Evolutionary conservation across 2,797 vertebrate genomes (phyloP).

Genomic region (Sardinella longiceps): DNA sequence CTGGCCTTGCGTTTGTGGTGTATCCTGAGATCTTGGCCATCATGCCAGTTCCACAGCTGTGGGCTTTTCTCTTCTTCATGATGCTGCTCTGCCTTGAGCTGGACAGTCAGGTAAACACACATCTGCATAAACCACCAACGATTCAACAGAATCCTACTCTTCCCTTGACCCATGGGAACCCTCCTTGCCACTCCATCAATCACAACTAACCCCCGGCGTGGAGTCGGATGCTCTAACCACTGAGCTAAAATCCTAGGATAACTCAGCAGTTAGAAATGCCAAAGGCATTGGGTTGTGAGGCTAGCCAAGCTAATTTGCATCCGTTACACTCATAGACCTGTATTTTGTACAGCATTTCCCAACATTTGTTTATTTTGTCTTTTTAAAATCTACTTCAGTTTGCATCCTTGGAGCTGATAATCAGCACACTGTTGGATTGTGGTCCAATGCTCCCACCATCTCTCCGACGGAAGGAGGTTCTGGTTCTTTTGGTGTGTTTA

Average conservation of each 20-base stretch:
- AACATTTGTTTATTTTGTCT: background rate
- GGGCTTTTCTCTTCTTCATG: conserved; percentile 47
- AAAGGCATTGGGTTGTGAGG: too few species aligned
- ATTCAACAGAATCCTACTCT: too few species aligned
- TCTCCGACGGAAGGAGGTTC: conserved; percentile 11
- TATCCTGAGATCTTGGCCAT: conserved; percentile 46
- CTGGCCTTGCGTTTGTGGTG: conserved; percentile 48
- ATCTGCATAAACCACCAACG: background rate
- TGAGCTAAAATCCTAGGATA: too few species aligned
- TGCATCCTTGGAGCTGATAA: conserved; percentile 44
- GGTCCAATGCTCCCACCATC: background rate
- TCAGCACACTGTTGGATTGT: conserved; percentile 35
- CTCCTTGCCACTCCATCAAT: too few species aligned
- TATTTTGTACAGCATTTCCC: too few species aligned
- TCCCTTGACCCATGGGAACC: too few species aligned
- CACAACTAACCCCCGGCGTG: too few species aligned
- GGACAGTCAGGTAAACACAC: conserved; percentile 45
- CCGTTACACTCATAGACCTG: too few species aligned
- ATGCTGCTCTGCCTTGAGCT: conserved; percentile 46
- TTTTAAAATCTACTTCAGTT: conserved; percentile 31
- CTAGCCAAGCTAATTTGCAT: too few species aligned
- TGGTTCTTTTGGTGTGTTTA: conserved; percentile 11
- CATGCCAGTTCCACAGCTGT: conserved; percentile 42
- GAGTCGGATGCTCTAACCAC: too few species aligned
- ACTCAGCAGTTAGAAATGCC: too few species aligned